Evolutionary conservation across 2,888 invertebrate species (phyloP).

Genomic region (Apamea sordens): DNA sequence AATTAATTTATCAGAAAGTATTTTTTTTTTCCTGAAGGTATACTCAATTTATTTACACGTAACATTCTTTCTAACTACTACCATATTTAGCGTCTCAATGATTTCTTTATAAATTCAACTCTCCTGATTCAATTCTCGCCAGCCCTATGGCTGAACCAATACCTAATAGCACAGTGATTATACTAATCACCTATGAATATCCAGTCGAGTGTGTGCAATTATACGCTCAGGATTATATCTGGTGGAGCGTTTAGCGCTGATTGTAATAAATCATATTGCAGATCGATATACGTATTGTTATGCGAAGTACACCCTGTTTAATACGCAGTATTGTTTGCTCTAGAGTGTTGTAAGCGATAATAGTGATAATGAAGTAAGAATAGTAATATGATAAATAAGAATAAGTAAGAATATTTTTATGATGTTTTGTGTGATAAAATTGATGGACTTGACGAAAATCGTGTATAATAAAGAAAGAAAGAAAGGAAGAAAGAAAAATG

Average conservation of each 20-base stretch:
- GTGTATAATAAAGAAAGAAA: no score
- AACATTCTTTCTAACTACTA: no score
- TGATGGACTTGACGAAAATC: background rate
- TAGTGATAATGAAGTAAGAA: background rate
- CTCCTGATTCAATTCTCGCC: background rate
- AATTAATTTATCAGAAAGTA: background rate
- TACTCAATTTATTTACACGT: background rate
- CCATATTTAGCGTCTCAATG: no score
- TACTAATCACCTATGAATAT: conserved; percentile 78
- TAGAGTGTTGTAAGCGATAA: background rate
- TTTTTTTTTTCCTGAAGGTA: background rate
- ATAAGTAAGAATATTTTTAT: no score
- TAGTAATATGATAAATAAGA: no score
- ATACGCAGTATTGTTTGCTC: conserved; percentile 9
- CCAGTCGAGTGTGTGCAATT: conserved; percentile 76
- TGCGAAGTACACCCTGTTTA: conserved; percentile 9
- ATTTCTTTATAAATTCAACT: conserved; percentile 7
- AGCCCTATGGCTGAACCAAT: conserved; percentile 54
- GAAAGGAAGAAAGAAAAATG: no score
- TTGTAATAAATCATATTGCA: conserved; percentile 72
- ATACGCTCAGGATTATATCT: conserved; percentile 72
- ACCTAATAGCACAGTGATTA: conserved; percentile 68
- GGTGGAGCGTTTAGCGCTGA: conserved; percentile 72
- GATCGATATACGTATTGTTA: conserved; percentile 47
- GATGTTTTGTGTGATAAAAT: background rate